Evolutionary conservation across 1,140 invertebrate genomes (phyloP).

Genomic region (Anoplolepis gracilipes): DNA sequence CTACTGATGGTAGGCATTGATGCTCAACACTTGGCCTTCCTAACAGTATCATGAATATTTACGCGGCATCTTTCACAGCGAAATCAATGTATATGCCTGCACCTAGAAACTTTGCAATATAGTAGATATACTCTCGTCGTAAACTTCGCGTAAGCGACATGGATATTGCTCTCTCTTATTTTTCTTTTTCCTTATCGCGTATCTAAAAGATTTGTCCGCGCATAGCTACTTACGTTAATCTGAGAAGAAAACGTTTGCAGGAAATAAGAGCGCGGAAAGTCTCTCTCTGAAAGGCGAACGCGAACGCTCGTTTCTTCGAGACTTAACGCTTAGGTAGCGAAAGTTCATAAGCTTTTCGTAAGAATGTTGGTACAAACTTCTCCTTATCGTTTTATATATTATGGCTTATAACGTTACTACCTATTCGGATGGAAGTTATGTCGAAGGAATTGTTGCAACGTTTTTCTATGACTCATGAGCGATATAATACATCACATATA

Average conservation of each 20-base stretch:
- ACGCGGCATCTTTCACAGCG: conserved; percentile 72
- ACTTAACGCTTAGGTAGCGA: conserved; percentile 45
- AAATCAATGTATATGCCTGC: conserved; percentile 79
- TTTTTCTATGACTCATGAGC: neutral
- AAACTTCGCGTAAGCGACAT: conserved; percentile 11
- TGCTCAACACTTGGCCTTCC: conserved; percentile 75
- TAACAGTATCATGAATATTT: conserved; percentile 83
- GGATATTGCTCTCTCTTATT: conserved; percentile 32
- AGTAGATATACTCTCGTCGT: neutral
- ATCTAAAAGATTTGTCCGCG: conserved; percentile 65
- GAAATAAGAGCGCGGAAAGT: conserved; percentile 48
- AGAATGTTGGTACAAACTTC: conserved; percentile 43
- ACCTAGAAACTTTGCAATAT: conserved; percentile 50
- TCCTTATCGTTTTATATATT: conserved; percentile 51
- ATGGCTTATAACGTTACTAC: conserved; percentile 11
- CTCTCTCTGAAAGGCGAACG: conserved; percentile 48
- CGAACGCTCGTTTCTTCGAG: conserved; percentile 62
- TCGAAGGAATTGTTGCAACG: neutral
- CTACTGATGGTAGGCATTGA: conserved; percentile 52
- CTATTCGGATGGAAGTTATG: conserved; percentile 28
- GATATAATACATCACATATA: neutral
- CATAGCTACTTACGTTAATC: conserved; percentile 66
- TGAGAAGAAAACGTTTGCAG: conserved; percentile 65
- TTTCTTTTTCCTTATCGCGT: conserved; percentile 7
- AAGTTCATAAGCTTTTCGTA: conserved; percentile 51